These are phyloP conservation scores for Poecilia gillii DNA, from an alignment of 2,797 vertebrate species.

Conservation along the genomic window DNA sequence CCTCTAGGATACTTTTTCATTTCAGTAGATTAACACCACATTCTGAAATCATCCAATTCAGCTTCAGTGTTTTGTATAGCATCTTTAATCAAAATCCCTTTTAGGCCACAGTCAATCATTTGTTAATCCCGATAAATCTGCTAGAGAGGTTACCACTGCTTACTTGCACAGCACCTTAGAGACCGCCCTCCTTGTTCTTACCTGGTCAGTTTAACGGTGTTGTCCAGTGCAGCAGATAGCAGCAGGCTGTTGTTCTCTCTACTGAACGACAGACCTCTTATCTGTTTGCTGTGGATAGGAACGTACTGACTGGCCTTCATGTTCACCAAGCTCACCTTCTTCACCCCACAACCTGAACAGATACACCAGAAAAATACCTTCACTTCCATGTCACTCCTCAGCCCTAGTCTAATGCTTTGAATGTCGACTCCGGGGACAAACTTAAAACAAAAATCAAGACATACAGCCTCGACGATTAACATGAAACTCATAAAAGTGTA, in stretches of 20 bases:
- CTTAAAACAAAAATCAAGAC: too few relatives aligned
- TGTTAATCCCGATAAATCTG: not conserved
- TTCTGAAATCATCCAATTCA: not conserved
- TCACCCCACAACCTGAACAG: constrained; percentile 90
- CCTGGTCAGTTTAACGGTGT: constrained; percentile 95
- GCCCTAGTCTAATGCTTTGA: not conserved
- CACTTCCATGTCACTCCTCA: not conserved
- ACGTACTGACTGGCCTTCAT: constrained; percentile 93
- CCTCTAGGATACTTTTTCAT: not conserved
- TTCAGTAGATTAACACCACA: not conserved
- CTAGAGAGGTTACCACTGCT: not conserved
- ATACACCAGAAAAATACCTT: not conserved
- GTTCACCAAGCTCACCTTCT: constrained; percentile 91
- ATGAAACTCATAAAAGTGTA: too few relatives aligned
- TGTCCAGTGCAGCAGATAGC: constrained; percentile 93
- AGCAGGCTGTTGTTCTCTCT: constrained; percentile 85
- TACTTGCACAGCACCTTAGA: not conserved
- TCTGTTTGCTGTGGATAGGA: constrained; percentile 92
- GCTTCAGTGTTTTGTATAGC: not conserved
- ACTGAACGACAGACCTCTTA: constrained; percentile 91
- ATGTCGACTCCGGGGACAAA: not conserved
- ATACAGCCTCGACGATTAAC: too few relatives aligned
- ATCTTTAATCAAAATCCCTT: not conserved
- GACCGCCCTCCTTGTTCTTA: constrained; percentile 38
- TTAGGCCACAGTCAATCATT: not conserved